These are phyloP conservation scores for Hedychridium roseum DNA, from an alignment of 2,888 invertebrate genomes.

Conservation along the genomic window DNA sequence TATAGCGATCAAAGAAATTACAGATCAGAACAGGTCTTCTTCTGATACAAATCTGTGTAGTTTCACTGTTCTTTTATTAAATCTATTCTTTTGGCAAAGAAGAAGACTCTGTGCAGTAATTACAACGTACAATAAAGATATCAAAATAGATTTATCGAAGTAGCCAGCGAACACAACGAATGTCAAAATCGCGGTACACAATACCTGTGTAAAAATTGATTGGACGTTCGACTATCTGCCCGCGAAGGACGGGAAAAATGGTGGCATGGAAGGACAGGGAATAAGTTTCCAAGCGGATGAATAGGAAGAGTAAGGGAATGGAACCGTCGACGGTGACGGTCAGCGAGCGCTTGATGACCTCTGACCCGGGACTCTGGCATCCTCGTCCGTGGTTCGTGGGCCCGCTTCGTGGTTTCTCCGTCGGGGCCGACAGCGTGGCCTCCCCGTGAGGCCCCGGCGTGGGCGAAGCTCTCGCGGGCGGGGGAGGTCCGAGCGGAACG, in stretches of 20 bases:
- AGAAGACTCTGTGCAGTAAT: no score
- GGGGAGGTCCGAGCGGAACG: constrained; percentile 28
- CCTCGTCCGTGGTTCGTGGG: constrained; percentile 32
- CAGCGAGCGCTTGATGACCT: constrained; percentile 63
- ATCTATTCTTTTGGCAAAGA: no score
- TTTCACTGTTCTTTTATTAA: no score
- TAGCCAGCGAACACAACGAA: no score
- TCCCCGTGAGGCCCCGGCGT: constrained; percentile 46
- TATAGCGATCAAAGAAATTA: no score
- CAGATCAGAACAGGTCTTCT: no score
- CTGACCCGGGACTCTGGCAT: constrained; percentile 49
- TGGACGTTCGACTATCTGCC: no score
- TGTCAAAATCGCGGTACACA: no score
- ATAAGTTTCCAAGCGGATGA: constrained; percentile 22
- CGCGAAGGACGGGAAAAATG: constrained; percentile 1
- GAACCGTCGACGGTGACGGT: constrained; percentile 62
- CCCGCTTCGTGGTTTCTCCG: constrained; percentile 34
- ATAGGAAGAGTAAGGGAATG: constrained; percentile 44
- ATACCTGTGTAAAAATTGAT: no score
- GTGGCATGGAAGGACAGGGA: constrained; percentile 14
- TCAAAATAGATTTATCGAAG: no score
- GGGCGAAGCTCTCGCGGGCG: constrained; percentile 52
- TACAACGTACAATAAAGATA: no score
- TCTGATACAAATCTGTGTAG: no score
- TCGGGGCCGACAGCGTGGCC: constrained; percentile 18